A percentile compares a stretch with the other conserved stretches of the same genome.
Evolutionary conservation across 2,888 invertebrate genomes (phyloP).

Genomic region (Cancer borealis): DNA sequence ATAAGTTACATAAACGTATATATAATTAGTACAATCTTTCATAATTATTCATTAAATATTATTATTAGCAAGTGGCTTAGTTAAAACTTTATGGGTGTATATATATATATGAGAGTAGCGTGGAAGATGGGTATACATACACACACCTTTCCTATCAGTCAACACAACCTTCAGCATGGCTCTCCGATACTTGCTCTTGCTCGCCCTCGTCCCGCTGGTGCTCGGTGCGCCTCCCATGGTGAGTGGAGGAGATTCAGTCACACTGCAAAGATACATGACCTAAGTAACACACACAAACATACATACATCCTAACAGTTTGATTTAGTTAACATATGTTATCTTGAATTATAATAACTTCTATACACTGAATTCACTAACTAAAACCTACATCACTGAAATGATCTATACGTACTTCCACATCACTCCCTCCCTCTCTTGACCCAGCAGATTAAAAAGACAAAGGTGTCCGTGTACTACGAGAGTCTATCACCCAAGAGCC

Average conservation of each 20-base stretch:
- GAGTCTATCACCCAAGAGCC: conserved; percentile 91
- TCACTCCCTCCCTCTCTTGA: not conserved
- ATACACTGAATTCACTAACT: not conserved
- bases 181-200: not conserved
- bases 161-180: not conserved
- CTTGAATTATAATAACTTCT: not conserved
- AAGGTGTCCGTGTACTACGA: conserved; percentile 88
- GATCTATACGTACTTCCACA: not conserved
- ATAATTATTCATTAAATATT: not conserved
- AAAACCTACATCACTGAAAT: not conserved
- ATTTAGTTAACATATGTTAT: not conserved
- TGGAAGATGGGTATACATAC: not conserved
- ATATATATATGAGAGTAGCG: not conserved
- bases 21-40: too few relatives aligned
- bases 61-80: not conserved
- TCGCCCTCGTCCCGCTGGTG: not conserved
- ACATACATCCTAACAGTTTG: too few relatives aligned
- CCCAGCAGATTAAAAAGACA: conserved; percentile 77
- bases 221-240: not conserved
- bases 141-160: too few relatives aligned
- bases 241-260: not conserved
- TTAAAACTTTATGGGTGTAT: not conserved
- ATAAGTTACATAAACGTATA: too few relatives aligned
- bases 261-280: not conserved
- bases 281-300: too few relatives aligned